These are phyloP conservation scores for Atrichornis clamosus DNA, from an alignment of 2,113 vertebrate genomes.

Conservation along the genomic window DNA sequence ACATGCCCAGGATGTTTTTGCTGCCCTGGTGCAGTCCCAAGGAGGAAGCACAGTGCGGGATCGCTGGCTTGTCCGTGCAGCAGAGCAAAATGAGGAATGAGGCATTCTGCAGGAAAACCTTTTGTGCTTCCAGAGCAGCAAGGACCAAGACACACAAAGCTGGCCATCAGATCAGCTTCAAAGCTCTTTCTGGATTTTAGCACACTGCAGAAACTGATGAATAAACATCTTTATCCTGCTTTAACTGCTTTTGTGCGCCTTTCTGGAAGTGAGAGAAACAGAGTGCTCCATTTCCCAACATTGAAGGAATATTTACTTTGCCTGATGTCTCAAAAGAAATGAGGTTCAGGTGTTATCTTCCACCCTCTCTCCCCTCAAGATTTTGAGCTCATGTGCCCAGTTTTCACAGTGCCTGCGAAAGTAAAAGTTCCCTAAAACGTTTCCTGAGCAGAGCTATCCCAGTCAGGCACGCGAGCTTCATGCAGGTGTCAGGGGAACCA, in stretches of 20 bases:
- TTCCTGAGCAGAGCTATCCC: background rate
- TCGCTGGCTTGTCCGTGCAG: background rate
- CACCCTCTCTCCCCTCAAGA: background rate
- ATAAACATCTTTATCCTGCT: background rate
- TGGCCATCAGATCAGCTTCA: background rate
- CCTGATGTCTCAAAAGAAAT: background rate
- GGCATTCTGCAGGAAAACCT: background rate
- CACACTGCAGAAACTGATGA: background rate
- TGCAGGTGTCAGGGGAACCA: background rate
- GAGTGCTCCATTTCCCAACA: background rate
- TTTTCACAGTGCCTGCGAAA: background rate
- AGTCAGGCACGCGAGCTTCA: background rate
- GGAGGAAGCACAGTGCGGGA: background rate
- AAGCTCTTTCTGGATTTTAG: background rate
- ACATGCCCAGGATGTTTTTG: background rate
- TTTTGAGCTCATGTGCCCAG: background rate
- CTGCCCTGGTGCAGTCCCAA: background rate
- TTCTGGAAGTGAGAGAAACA: background rate
- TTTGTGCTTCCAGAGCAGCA: background rate
- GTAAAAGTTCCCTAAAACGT: background rate
- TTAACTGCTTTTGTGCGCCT: background rate
- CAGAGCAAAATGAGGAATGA: background rate
- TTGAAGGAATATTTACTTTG: background rate
- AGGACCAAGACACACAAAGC: background rate
- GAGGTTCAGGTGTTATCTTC: background rate